Conservation (phyloP, 1,140 invertebrate species). For the Danaus plexippus region DNA sequence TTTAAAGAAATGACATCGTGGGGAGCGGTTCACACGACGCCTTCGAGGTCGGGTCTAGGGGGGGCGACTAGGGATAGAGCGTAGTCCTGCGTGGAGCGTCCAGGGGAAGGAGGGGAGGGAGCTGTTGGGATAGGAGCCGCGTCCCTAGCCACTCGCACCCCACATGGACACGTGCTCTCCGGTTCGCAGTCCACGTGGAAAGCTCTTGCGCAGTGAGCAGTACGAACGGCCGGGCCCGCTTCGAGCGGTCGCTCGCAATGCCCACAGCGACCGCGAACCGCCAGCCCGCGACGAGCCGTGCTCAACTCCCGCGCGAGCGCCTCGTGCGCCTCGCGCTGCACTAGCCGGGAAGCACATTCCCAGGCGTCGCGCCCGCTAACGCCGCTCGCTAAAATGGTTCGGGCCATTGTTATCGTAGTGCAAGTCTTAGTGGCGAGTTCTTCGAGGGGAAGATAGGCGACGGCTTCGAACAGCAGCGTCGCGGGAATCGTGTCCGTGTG, state of each 20-base stretch:
- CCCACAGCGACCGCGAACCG: constrained; percentile 33
- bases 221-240: constrained; percentile 22
- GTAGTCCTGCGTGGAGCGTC: constrained; percentile 29
- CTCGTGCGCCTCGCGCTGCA: constrained; percentile 38
- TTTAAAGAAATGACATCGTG: too few species aligned
- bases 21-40: constrained; percentile 29
- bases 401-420: constrained; percentile 31
- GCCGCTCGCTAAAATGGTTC: constrained; percentile 29
- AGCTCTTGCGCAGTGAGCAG: constrained; percentile 38
- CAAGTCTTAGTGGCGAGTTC: constrained; percentile 33
- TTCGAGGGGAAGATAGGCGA: constrained; percentile 39
- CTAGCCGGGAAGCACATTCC: constrained; percentile 27
- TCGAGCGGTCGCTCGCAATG: constrained; percentile 26
- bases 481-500: constrained; percentile 30
- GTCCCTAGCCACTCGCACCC: constrained; percentile 17
- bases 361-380: constrained; percentile 29
- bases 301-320: constrained; percentile 37
- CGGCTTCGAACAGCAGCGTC: constrained; percentile 43
- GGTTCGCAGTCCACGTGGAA: constrained; percentile 31
- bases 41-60: constrained; percentile 59
- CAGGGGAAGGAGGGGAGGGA: constrained; percentile 7
- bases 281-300: constrained; percentile 29
- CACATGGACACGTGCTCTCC: constrained; percentile 33
- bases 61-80: constrained; percentile 44
- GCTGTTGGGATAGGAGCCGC: constrained; percentile 19